phyloP scores from a whole-genome alignment of 2,113 vertebrate genomes.

The Pterocles orientalis region DNA sequence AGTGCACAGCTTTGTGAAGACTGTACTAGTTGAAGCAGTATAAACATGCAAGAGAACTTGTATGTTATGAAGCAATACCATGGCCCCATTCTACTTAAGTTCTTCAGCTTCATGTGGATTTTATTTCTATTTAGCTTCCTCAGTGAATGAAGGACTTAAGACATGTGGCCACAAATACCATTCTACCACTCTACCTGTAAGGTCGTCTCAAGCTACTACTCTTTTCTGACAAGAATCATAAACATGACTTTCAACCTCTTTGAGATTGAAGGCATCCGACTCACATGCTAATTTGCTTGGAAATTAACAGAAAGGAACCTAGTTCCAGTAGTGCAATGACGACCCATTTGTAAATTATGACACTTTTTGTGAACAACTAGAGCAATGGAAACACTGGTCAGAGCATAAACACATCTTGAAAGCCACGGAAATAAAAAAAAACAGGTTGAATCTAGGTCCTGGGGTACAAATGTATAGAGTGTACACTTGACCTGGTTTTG shows the following conservation, averaged over 20 bases:
- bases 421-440: background rate
- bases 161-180: rapidly evolving
- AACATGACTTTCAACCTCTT: background rate
- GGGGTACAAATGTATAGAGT: background rate
- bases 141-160: background rate
- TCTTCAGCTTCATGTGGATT: too few relatives aligned
- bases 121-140: background rate
- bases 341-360: background rate
- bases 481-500: background rate
- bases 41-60: background rate
- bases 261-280: background rate
- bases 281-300: background rate
- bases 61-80: background rate
- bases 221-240: background rate
- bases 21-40: background rate
- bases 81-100: background rate
- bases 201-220: background rate
- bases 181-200: background rate
- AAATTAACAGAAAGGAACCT: background rate
- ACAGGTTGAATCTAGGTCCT: background rate
- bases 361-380: background rate
- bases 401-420: background rate
- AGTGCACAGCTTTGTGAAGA: background rate
- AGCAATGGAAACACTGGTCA: background rate
- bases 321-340: background rate